Base-by-base conservation (phyloP, 1,140 invertebrate genomes). In the Euura saliciscinereae region DNA sequence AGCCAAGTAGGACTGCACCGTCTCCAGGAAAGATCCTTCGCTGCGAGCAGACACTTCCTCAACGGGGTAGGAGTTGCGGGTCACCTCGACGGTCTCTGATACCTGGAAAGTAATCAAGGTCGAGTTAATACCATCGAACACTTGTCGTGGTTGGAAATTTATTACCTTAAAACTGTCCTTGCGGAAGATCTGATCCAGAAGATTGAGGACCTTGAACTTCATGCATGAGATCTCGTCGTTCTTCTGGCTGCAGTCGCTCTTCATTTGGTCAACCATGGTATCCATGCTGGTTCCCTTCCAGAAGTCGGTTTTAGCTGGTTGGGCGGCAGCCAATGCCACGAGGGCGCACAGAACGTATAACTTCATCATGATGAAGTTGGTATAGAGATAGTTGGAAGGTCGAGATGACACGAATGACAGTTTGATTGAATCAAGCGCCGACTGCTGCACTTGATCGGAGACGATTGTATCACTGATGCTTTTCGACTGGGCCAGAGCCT, bases 151-250 rank as follows among this genome's bases (percentile, higher is more conserved):
- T 6, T 59, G 8, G 51, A 70, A 44, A 44, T 59, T n/a, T 80
- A 82, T 84, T 88, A 93, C 94, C 90, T 94, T 91, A 84, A 91
- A 93, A 72, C 89, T 91, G 78, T 95, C 94, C 85, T 94, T 94
- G 82, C 91, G 91, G 84, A 94, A 91, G 77, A 95, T 90, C 80
- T 91, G 91, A 82, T 95, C 93, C 78, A 95, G 86, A 67, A 95
- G 89, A 69, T 92, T 91, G 83, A 94, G 91, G 67, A 94, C 91
- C 80, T 94, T 94, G 85, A 91, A 94, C 85, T 95, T 95, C 85
- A 95, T 92, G 86, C 94, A 95, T 43, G 93, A 91, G 65, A 94
- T 90, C 6, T 93, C 92, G 81, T 95, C 94, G 78, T 93, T 93
- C 69, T 93, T 92, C 72, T 90, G 90, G 46, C 89, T 88, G 81